Evolutionary conservation across 2,113 vertebrate species (phyloP), one percentile per base, ranked within the genome.

Genomic region (Aix galericulata): DNA sequence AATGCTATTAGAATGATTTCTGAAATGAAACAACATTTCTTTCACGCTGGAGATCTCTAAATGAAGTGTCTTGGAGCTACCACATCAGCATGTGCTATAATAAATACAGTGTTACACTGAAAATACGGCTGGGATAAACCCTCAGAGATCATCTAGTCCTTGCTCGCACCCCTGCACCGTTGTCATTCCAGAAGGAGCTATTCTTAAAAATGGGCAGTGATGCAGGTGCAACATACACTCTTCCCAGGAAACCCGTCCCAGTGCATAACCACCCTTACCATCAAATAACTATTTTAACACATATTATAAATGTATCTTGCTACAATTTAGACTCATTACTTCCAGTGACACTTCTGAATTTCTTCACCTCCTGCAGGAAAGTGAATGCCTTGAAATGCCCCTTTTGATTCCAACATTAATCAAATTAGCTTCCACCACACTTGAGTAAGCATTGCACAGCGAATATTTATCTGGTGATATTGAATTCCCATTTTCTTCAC

Each of bases 1-100:
- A 97, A 96, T 87, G 92, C 92, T 14, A 31, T 97, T 97, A 98
- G 97, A 92, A 89, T 18, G 53, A 40, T 15, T 85, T 34, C 80
- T 92, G 93, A 82, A 96, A 94, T 1, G 32, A 89, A 95, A 74
- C 69, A 71, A 75, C 29, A 20, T 34, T 82, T 42, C 75, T 86
- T 74, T 58, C 82, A 68, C 2, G 0, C 52, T 9, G 11, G n/a
- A 89, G 32, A 74, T 34, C 48, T 40, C 11, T 20, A 73, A 93
- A 82, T 52, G 86, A 83, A 76, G 91, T 31, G 84, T 13, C 20
- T 46, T 79, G 69, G 85, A 84, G 69, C 94, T 86, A 68, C 84
- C 59, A 18, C 68, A 53, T 62, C 94, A 79, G 71, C 77, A 75
- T 16, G 5, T 7, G 55, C 73, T 79, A 22, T 6, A 36, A 84